phyloP scores from a whole-genome alignment of 2,113 vertebrate species.

The Vombatus ursinus region DNA sequence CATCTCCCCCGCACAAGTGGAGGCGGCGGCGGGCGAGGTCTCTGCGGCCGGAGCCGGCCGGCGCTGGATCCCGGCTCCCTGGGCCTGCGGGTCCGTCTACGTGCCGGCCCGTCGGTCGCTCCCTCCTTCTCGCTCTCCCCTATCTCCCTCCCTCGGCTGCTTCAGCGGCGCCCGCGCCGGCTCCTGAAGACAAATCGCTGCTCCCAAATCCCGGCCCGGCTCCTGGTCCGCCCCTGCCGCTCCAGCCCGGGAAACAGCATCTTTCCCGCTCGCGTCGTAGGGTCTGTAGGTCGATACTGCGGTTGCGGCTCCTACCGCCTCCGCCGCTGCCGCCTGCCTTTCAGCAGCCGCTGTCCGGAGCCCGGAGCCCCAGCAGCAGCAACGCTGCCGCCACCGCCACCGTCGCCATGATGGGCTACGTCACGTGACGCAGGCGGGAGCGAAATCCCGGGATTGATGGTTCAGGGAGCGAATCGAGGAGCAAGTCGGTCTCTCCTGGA shows the following conservation, averaged over 20 bases:
- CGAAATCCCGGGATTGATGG: conserved; percentile 49
- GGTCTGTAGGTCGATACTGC: background rate
- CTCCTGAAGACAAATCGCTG: conserved; percentile 49
- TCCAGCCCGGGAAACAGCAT: conserved; percentile 65
- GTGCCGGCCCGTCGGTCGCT: conserved; percentile 13
- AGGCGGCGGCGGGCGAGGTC: background rate
- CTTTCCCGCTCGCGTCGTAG: conserved; percentile 47
- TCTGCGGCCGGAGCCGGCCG: conserved; percentile 59
- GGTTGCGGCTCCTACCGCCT: conserved; percentile 50
- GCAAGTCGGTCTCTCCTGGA: background rate
- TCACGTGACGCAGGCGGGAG: conserved; percentile 75
- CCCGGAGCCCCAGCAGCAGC: conserved; percentile 56
- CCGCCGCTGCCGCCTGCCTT: conserved; percentile 60
- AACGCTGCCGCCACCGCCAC: conserved; percentile 69
- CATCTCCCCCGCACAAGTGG: conserved; percentile 63
- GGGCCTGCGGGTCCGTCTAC: conserved; percentile 12
- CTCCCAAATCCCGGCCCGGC: conserved; percentile 46
- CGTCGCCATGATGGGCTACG: conserved; percentile 77
- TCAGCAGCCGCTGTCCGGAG: conserved; percentile 58
- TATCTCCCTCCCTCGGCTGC: conserved; percentile 17
- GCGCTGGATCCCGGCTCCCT: rapidly evolving
- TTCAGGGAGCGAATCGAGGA: conserved; percentile 47
- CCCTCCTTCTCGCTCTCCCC: background rate
- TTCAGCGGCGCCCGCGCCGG: conserved; percentile 67
- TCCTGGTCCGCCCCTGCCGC: conserved; percentile 59